Conservation (phyloP, 1,140 invertebrate species). For the Psilanteris sp. region DNA sequence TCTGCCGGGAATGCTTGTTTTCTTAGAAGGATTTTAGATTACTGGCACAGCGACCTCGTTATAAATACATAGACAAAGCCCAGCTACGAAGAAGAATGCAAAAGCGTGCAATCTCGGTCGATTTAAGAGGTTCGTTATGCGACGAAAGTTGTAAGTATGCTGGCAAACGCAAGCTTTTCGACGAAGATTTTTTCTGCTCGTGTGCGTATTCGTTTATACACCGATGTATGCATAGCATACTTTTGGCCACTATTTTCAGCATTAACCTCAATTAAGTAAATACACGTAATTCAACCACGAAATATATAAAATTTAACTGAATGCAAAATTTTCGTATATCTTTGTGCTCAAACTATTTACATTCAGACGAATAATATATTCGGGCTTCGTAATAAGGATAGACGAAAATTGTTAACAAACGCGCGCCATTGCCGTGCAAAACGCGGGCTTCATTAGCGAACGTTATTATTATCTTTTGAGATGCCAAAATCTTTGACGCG, state of each 20-base stretch:
- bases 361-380: too few relatives aligned
- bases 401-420: too few relatives aligned
- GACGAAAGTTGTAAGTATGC: slow-evolving; percentile 61
- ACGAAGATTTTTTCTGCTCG: slow-evolving; percentile 18
- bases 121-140: slow-evolving; percentile 66
- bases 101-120: slow-evolving; percentile 64
- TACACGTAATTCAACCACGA: not conserved
- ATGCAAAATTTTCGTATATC: too few relatives aligned
- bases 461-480: too few relatives aligned
- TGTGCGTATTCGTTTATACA: slow-evolving; percentile 18
- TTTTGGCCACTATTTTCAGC: slow-evolving; percentile 13
- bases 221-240: slow-evolving; percentile 8
- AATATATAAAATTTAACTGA: too few relatives aligned
- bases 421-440: too few relatives aligned
- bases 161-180: slow-evolving; percentile 49
- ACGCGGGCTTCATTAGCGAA: too few relatives aligned
- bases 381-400: too few relatives aligned
- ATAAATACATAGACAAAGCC: slow-evolving; percentile 58
- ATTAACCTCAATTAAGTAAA: slow-evolving; percentile 35
- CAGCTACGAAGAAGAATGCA: slow-evolving; percentile 48
- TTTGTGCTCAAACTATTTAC: too few relatives aligned
- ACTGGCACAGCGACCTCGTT: slow-evolving; percentile 54
- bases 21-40: slow-evolving; percentile 44
- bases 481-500: too few relatives aligned
- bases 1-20: slow-evolving; percentile 30